A percentile compares a stretch with the other conserved stretches of the same genome.
Conservation (phyloP, 2,797 vertebrate species). For the Calcarius lapponicus region DNA sequence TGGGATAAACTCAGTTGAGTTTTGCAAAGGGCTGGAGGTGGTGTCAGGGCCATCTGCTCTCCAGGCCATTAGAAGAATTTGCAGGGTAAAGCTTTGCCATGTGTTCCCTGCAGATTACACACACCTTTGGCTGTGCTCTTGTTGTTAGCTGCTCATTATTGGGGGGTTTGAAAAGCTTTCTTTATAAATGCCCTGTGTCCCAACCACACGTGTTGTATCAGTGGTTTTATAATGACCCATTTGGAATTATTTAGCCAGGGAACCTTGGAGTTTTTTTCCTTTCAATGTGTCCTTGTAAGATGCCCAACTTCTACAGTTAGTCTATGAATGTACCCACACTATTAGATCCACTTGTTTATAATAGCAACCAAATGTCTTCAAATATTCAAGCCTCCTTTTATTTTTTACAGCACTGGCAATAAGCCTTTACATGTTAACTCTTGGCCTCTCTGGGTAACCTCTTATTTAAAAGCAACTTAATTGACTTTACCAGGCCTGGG, state of each 20-base stretch:
- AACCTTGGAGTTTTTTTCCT: conserved; percentile 56
- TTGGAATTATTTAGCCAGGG: conserved; percentile 73
- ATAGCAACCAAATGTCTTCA: conserved; percentile 76
- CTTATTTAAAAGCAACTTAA: conserved; percentile 66
- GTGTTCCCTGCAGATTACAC: conserved; percentile 47
- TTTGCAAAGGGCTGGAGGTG: background rate
- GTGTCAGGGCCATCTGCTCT: conserved; percentile 50
- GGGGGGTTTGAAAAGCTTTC: conserved; percentile 39
- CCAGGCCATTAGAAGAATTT: conserved; percentile 39
- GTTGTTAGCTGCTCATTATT: conserved; percentile 61
- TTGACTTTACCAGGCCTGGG: conserved; percentile 63
- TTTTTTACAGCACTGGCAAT: conserved; percentile 52
- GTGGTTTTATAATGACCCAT: conserved; percentile 66
- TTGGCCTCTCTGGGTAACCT: conserved; percentile 61
- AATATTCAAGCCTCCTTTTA: conserved; percentile 56
- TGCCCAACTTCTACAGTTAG: conserved; percentile 58
- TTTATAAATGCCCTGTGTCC: conserved; percentile 30
- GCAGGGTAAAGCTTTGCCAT: conserved; percentile 49
- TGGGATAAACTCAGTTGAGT: background rate
- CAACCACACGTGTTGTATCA: conserved; percentile 38
- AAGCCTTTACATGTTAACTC: conserved; percentile 61
- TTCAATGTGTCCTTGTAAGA: conserved; percentile 60
- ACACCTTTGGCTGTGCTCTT: conserved; percentile 51
- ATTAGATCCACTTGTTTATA: conserved; percentile 73
- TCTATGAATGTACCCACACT: conserved; percentile 64